A percentile compares a stretch with the other conserved stretches of the same genome.
phyloP scores from a whole-genome alignment of 2,797 vertebrate species.

The Orientallactaga sibirica region DNA sequence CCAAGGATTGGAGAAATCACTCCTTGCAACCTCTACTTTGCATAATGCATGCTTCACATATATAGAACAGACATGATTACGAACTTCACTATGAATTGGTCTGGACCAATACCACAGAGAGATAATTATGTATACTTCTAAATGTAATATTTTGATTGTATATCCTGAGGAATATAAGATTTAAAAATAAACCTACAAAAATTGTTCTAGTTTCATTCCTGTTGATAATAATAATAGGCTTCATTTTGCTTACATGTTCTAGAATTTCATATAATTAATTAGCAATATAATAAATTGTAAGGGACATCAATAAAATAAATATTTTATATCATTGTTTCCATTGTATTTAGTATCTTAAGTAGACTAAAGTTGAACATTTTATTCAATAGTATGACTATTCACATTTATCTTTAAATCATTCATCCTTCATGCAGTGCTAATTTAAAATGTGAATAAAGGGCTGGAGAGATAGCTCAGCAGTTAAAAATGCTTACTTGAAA shows the following conservation, averaged over 20 bases:
- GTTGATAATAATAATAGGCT: neutral
- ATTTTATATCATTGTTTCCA: neutral
- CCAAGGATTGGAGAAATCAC: neutral
- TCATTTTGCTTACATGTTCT: neutral
- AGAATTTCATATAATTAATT: neutral
- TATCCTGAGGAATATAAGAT: neutral
- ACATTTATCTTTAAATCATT: neutral
- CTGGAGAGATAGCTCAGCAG: too few relatives aligned
- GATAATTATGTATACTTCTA: neutral
- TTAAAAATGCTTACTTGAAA: too few relatives aligned
- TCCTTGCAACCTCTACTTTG: neutral
- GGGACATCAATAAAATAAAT: neutral
- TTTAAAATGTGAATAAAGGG: neutral
- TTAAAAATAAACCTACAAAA: neutral
- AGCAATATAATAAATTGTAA: neutral
- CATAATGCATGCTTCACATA: neutral
- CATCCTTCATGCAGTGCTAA: neutral
- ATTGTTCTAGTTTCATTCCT: neutral
- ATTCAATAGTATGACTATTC: neutral
- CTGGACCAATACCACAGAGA: neutral
- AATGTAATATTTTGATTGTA: neutral
- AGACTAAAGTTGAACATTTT: neutral
- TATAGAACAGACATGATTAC: neutral
- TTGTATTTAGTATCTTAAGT: neutral
- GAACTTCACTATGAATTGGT: neutral